Percentiles rank a stretch among this genome's conserved stretches.
Conservation (phyloP, 2,888 invertebrate species). For the Drepana falcataria region DNA sequence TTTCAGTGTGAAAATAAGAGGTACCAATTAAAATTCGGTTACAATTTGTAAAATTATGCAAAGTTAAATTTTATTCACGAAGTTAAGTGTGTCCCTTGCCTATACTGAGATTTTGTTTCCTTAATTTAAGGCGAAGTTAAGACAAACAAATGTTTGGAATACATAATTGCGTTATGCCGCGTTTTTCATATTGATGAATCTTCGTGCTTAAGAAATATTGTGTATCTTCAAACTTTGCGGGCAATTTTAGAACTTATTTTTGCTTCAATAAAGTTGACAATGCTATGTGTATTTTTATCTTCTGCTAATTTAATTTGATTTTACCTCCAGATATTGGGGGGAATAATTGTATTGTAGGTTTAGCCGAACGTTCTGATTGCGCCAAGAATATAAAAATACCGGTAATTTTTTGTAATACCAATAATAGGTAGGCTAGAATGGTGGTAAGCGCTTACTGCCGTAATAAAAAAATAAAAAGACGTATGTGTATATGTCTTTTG, state of each 20-base stretch:
- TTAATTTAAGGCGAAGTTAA: slow-evolving; percentile 32
- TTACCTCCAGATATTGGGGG: not conserved
- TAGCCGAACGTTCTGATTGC: too few relatives aligned
- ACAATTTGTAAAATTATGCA: slow-evolving; percentile 1
- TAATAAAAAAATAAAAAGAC: too few relatives aligned
- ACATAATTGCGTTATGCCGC: slow-evolving; percentile 34
- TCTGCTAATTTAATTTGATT: not conserved
- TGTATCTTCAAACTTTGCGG: not conserved
- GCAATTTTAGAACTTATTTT: not conserved
- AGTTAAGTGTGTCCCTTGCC: slow-evolving; percentile 19
- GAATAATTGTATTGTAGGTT: not conserved
- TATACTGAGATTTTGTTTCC: slow-evolving; percentile 25
- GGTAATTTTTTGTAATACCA: too few relatives aligned
- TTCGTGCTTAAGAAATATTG: slow-evolving; percentile 18
- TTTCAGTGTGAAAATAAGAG: not conserved
- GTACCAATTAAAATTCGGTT: not conserved
- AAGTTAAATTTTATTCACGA: slow-evolving; percentile 15
- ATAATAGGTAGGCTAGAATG: too few relatives aligned
- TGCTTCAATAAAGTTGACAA: not conserved
- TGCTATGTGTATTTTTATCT: not conserved
- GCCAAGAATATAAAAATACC: too few relatives aligned
- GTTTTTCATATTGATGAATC: slow-evolving; percentile 35
- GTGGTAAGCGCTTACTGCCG: too few relatives aligned
- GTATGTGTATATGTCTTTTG: too few relatives aligned
- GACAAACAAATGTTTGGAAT: slow-evolving; percentile 40